Percentiles rank a stretch among this genome's conserved stretches.
Conservation (phyloP, 1,140 invertebrate species). For the Penaeus japonicus region DNA sequence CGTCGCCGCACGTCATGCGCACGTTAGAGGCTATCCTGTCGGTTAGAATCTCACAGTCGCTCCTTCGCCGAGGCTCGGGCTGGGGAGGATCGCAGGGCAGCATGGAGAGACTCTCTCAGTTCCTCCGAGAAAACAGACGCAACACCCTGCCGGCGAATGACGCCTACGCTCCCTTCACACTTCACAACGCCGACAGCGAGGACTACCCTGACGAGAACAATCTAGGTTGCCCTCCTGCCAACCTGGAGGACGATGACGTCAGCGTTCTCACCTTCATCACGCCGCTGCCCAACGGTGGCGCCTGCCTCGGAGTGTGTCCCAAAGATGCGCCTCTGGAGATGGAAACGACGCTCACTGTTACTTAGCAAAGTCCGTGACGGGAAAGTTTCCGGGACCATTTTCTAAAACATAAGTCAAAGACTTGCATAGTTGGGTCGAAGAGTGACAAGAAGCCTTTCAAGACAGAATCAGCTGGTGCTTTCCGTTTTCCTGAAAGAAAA, state of each 20-base stretch:
- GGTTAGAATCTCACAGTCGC: slow-evolving; percentile 47
- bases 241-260: background rate
- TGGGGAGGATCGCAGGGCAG: slow-evolving; percentile 43
- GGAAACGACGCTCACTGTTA: background rate
- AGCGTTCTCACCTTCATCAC: slow-evolving; percentile 33
- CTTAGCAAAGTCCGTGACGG: background rate
- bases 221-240: background rate
- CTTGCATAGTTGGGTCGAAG: background rate
- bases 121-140: slow-evolving; percentile 38
- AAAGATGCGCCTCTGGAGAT: slow-evolving; percentile 27
- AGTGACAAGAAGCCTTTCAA: background rate
- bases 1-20: slow-evolving; percentile 49
- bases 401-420: background rate
- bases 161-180: background rate
- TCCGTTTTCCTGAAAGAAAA: no score
- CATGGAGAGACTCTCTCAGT: slow-evolving; percentile 30
- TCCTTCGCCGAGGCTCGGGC: slow-evolving; percentile 34
- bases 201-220: background rate
- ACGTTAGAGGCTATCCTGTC: slow-evolving; percentile 57
- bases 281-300: slow-evolving; percentile 26
- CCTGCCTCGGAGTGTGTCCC: background rate
- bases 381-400: background rate
- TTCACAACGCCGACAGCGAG: background rate
- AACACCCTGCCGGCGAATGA: background rate
- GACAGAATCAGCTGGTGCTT: no score